Conservation (phyloP, 1,140 invertebrate genomes). For the Mactra quadrangularis region DNA sequence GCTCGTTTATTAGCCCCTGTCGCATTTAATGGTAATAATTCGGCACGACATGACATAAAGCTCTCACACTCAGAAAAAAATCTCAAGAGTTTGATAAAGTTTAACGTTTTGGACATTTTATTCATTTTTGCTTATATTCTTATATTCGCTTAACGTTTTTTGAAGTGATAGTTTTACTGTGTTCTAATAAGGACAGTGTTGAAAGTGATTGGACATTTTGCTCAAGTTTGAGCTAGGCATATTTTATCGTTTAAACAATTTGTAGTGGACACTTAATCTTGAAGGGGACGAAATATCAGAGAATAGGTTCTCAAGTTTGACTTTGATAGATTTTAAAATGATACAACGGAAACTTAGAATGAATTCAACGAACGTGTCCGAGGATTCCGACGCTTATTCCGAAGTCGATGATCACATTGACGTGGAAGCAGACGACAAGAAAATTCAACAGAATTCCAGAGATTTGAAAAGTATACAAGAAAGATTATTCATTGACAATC, state of each 20-base stretch:
- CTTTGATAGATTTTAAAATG: neutral
- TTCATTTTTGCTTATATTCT: too few species aligned
- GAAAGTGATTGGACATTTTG: neutral
- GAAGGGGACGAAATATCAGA: neutral
- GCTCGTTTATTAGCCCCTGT: conserved; percentile 20
- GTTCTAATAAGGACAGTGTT: too few species aligned
- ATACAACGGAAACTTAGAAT: conserved; percentile 48
- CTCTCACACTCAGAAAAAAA: too few species aligned
- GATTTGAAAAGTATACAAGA: neutral
- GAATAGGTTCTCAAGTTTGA: neutral
- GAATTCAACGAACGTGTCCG: conserved; percentile 54
- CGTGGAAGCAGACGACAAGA: conserved; percentile 5
- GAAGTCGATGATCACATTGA: conserved; percentile 50
- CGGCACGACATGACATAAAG: conserved; percentile 3
- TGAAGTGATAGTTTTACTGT: too few species aligned
- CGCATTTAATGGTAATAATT: conserved; percentile 38
- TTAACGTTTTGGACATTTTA: too few species aligned
- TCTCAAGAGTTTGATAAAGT: too few species aligned
- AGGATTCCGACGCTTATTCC: conserved; percentile 47
- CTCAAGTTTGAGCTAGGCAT: neutral
- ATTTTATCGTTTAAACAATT: neutral
- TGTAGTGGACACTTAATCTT: neutral
- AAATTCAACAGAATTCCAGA: neutral
- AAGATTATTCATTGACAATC: neutral
- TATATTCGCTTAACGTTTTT: too few species aligned